Evolutionary conservation across 2,888 invertebrate species (phyloP), one percentile per base, ranked within the genome.

Genomic region (Cremastinae sp.): DNA sequence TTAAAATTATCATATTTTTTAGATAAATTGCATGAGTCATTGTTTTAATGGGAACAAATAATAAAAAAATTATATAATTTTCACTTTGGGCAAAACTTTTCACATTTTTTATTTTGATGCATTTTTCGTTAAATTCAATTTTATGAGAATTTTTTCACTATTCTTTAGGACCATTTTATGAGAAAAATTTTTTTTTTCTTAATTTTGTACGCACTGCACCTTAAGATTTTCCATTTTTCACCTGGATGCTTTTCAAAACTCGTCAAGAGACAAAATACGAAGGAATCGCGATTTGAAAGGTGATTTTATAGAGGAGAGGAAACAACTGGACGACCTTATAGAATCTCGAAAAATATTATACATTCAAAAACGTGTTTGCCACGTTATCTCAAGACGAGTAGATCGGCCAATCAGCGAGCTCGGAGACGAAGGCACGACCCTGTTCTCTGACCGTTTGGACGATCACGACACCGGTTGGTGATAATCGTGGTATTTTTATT

Each of bases 351-450:
- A 0, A 53, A 39, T 43, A 41, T 84, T 83, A 81, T 82, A 79
- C 58, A 69, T 59, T 47, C 58, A 78, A 81, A 80, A 85, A 85
- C 81, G 73, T 86, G 85, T 88, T 87, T 86, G 84, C 78, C 71
- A 55, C 69, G 74, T 3, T 28, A 28, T 22, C 43, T 53, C 16
- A 45, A 55, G 58, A 72, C 55, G 69, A 49, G 8, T 37, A 39
- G 45, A 20, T 56, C 61, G 71, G 64, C 87, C 87, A 87, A 87
- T 88, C 75, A 61, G 45, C 59, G 4, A 39, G 2, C 39, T 41
- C 28, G 53, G 58, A 72, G 58, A 8, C 41, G 83, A 83, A 82
- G 85, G 85, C 85, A 80, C 84, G 86, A 79, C 84, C 73, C 65
- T 37, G 55, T 18, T 20, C 3, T n/a, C 12, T 62, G 58, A 45